A percentile compares a stretch with the other conserved stretches of the same genome.
phyloP scores from a whole-genome alignment of 2,113 vertebrate species.

The Cervus canadensis region DNA sequence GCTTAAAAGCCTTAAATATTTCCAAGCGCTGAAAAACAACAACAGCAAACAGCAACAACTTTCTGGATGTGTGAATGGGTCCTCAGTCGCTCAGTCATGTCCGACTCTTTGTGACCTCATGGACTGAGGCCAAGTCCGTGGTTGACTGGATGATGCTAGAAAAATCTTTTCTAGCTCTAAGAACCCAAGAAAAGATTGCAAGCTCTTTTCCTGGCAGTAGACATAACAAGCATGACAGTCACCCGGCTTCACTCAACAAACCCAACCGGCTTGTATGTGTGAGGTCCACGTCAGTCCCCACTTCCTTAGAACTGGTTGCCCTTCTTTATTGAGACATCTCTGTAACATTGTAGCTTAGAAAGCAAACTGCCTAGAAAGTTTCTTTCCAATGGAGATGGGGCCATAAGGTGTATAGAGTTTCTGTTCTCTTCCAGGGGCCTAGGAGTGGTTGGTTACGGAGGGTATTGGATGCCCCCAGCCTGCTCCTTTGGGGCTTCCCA shows the following conservation, averaged over 20 bases:
- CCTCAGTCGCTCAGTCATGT: background rate
- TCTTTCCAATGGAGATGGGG: background rate
- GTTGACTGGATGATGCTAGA: background rate
- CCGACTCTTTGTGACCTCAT: background rate
- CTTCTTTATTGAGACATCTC: background rate
- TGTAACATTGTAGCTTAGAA: background rate
- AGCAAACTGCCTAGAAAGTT: background rate
- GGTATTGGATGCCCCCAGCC: background rate
- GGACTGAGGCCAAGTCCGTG: background rate
- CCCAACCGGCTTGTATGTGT: fast-evolving
- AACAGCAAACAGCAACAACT: background rate
- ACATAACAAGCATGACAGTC: background rate
- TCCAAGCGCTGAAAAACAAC: background rate
- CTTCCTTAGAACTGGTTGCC: background rate
- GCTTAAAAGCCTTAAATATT: background rate
- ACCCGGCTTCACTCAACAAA: background rate
- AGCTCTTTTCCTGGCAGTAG: background rate
- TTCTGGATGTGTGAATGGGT: background rate
- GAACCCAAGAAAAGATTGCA: background rate
- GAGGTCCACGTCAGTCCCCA: background rate
- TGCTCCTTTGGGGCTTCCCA: background rate
- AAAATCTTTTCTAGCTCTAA: background rate
- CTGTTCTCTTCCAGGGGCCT: background rate
- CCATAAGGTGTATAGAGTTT: too few species aligned
- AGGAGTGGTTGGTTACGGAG: fast-evolving